Evolutionary conservation across 2,113 vertebrate genomes (phyloP).

Genomic region (Illadopsis cleaveri): DNA sequence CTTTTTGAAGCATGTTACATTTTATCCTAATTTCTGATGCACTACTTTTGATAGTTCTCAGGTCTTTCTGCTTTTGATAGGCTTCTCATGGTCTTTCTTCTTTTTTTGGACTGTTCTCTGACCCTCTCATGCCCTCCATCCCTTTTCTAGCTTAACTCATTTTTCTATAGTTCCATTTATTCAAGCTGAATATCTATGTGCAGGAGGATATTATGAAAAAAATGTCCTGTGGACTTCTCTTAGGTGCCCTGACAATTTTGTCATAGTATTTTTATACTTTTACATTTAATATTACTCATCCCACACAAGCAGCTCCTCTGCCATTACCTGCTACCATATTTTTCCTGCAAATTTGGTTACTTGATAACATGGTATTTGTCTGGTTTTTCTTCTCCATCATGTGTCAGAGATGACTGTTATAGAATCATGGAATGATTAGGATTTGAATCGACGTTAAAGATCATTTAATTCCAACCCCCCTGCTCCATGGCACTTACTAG

Average conservation of each 20-base stretch:
- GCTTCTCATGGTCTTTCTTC: not conserved
- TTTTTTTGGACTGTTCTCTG: not conserved
- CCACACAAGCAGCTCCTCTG: not conserved
- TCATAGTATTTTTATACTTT: not conserved
- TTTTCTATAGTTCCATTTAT: not conserved
- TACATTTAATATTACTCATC: not conserved
- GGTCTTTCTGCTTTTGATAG: not conserved
- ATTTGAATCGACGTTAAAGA: not conserved
- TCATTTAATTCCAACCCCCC: fast-evolving
- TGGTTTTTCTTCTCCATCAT: not conserved
- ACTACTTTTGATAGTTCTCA: not conserved
- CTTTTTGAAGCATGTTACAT: not conserved
- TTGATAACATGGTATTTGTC: fast-evolving
- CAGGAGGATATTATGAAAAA: not conserved
- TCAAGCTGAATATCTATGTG: not conserved
- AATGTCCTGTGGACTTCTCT: not conserved
- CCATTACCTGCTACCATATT: not conserved
- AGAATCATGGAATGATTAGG: not conserved
- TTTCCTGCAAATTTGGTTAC: not conserved
- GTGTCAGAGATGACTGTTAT: not conserved
- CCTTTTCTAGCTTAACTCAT: not conserved
- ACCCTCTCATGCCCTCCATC: not conserved
- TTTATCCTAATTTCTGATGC: not conserved
- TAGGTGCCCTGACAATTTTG: not conserved
- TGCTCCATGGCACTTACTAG: too few species aligned